These are phyloP conservation scores for Lissonota sp. DNA, from an alignment of 2,888 invertebrate genomes.

Conservation along the genomic window DNA sequence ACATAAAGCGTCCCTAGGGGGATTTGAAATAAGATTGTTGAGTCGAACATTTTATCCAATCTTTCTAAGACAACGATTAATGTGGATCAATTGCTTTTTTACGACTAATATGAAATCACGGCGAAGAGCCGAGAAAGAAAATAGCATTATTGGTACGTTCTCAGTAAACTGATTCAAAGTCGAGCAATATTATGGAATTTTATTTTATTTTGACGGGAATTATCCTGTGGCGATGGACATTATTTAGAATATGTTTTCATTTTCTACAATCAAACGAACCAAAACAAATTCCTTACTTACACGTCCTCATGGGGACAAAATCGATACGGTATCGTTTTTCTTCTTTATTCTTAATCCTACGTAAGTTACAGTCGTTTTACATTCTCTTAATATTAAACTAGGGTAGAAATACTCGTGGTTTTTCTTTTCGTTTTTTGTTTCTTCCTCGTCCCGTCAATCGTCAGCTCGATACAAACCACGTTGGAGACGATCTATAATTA, in stretches of 20 bases:
- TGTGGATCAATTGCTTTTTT: too few species aligned
- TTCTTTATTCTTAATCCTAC: constrained; percentile 56
- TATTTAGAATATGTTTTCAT: constrained; percentile 7
- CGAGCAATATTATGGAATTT: too few species aligned
- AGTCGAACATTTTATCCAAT: too few species aligned
- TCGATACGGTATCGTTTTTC: constrained; percentile 63
- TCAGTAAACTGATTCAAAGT: too few species aligned
- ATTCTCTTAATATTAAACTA: constrained; percentile 59
- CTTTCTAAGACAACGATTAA: too few species aligned
- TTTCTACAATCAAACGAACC: constrained; percentile 1
- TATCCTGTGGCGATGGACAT: too few species aligned
- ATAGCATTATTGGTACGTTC: too few species aligned
- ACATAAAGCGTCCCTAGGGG: too few species aligned
- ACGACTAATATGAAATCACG: too few species aligned
- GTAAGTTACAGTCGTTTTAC: constrained; percentile 69
- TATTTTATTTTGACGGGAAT: too few species aligned
- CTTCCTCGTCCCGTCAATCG: constrained; percentile 3
- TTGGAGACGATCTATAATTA: constrained; percentile 34
- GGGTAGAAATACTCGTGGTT: constrained; percentile 60
- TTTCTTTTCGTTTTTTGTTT: constrained; percentile 3
- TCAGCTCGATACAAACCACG: constrained; percentile 27
- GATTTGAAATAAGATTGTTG: too few species aligned
- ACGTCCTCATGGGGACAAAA: constrained; percentile 35
- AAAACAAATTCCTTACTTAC: constrained; percentile 32
- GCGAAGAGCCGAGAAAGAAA: too few species aligned